Evolutionary conservation across 1,140 invertebrate species (phyloP).

Genomic region (Musca domestica): DNA sequence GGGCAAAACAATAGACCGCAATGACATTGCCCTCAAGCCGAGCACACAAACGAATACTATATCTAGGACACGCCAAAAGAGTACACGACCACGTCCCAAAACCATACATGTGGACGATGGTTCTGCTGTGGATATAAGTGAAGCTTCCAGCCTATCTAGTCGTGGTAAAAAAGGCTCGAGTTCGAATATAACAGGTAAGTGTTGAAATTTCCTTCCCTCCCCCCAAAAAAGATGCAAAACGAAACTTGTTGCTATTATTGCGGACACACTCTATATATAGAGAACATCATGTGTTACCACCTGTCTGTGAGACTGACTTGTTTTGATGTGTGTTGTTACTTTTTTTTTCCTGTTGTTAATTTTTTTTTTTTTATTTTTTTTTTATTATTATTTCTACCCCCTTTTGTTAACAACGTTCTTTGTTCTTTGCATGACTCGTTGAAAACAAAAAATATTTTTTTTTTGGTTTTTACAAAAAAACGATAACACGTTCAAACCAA

Average conservation of each 20-base stretch:
- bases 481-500: slow-evolving; percentile 13
- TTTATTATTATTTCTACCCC: slow-evolving; percentile 23
- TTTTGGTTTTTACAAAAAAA: slow-evolving; percentile 34
- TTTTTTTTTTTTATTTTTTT: slow-evolving; percentile 23
- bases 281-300: slow-evolving; percentile 11
- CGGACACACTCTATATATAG: slow-evolving; percentile 3
- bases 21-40: slow-evolving; percentile 61
- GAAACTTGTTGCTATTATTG: not conserved
- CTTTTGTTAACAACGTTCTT: slow-evolving; percentile 3
- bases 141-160: slow-evolving; percentile 70
- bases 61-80: slow-evolving; percentile 63
- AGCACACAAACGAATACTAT: slow-evolving; percentile 50
- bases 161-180: slow-evolving; percentile 76
- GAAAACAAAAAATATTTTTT: too few species aligned
- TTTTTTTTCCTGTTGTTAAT: not conserved
- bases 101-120: slow-evolving; percentile 84
- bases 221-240: too few species aligned
- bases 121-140: slow-evolving; percentile 68
- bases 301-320: not conserved
- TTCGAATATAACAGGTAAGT: slow-evolving; percentile 75
- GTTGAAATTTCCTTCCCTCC: too few species aligned
- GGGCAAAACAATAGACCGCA: slow-evolving; percentile 75
- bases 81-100: slow-evolving; percentile 71
- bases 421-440: slow-evolving; percentile 47
- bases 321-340: slow-evolving; percentile 5